A percentile compares a stretch with the other conserved stretches of the same genome.
These are phyloP conservation scores for Holocentrus rufus DNA, from an alignment of 2,797 vertebrate genomes.

Conservation along the genomic window DNA sequence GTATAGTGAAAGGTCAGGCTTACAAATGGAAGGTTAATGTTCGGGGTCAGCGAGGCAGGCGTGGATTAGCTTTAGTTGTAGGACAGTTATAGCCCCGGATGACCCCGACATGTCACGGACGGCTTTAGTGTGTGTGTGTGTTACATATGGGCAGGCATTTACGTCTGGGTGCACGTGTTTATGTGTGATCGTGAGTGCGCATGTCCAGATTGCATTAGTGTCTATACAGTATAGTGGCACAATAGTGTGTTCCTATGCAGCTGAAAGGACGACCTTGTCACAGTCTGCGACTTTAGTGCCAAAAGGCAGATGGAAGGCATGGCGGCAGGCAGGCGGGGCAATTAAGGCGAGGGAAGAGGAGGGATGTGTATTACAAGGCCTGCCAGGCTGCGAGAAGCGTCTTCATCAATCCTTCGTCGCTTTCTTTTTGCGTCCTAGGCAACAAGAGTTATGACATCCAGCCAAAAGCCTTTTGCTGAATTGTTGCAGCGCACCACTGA, in stretches of 20 bases:
- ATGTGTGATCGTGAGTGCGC: slow-evolving; percentile 8
- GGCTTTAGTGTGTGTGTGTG: neutral
- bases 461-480: neutral
- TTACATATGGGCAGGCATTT: neutral
- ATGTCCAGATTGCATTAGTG: neutral
- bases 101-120: slow-evolving; percentile 41
- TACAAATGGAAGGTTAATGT: slow-evolving; percentile 57
- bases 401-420: neutral
- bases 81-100: slow-evolving; percentile 33
- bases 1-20: slow-evolving; percentile 33
- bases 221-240: neutral
- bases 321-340: neutral
- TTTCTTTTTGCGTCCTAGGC: neutral
- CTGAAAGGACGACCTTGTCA: neutral
- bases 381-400: neutral
- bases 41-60: slow-evolving; percentile 25
- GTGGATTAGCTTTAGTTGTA: slow-evolving; percentile 43
- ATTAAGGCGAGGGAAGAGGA: neutral
- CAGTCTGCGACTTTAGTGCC: neutral
- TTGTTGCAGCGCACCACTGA: neutral
- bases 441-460: neutral
- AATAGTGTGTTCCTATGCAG: neutral
- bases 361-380: neutral
- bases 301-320: neutral
- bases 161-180: too few species aligned